Conservation (phyloP, 1,140 invertebrate genomes). For the Drosophila pruinosa region DNA sequence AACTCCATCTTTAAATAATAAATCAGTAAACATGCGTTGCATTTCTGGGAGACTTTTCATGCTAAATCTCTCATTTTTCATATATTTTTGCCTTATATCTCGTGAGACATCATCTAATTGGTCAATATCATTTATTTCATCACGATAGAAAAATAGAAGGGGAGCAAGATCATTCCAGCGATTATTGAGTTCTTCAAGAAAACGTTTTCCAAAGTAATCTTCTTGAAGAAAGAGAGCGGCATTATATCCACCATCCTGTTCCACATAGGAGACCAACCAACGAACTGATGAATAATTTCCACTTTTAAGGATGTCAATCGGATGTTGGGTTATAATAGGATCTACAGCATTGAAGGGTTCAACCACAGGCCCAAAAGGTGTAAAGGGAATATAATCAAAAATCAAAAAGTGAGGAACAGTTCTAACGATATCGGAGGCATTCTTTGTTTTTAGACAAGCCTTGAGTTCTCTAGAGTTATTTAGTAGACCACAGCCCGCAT, state of each 20-base stretch:
- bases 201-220: neutral
- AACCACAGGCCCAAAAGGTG: conserved; percentile 85
- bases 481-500: conserved; percentile 84
- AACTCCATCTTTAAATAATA: conserved; percentile 35
- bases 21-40: conserved; percentile 41
- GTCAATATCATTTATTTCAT: neutral
- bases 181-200: conserved; percentile 7
- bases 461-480: conserved; percentile 82
- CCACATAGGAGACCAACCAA: conserved; percentile 83
- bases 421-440: conserved; percentile 63
- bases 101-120: conserved; percentile 11
- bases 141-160: neutral
- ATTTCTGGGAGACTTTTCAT: conserved; percentile 11
- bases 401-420: conserved; percentile 71
- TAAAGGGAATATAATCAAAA: conserved; percentile 85
- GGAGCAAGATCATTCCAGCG: conserved; percentile 41
- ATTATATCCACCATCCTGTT: conserved; percentile 84
- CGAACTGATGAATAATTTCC: conserved; percentile 83
- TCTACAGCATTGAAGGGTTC: conserved; percentile 66
- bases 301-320: conserved; percentile 82
- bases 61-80: neutral
- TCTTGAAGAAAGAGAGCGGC: conserved; percentile 68
- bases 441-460: conserved; percentile 84
- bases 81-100: conserved; percentile 14
- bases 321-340: conserved; percentile 78